Percentiles rank a stretch among this genome's conserved stretches.
phyloP scores from a whole-genome alignment of 2,888 invertebrate species.

The Drosophila recens region DNA sequence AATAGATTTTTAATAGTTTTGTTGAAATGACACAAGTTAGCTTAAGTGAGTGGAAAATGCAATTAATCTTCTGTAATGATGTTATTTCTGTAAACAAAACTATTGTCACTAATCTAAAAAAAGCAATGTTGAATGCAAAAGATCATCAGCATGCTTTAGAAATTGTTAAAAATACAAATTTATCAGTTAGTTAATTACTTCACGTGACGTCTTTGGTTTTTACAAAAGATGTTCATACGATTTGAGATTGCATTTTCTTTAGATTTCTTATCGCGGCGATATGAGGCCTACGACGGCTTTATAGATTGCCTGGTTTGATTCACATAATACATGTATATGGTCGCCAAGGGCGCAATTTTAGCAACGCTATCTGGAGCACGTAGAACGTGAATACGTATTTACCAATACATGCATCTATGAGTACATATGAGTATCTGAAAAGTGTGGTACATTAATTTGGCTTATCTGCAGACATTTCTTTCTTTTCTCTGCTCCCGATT shows the following conservation, averaged over 20 bases:
- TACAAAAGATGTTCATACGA: constrained; percentile 17
- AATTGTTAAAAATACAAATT: constrained; percentile 14
- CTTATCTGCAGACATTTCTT: constrained; percentile 45
- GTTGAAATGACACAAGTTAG: constrained; percentile 27
- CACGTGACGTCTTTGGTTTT: constrained; percentile 38
- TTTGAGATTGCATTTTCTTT: constrained; percentile 20
- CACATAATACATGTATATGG: constrained; percentile 14
- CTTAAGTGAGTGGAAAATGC: constrained; percentile 5
- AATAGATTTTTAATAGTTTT: constrained; percentile 29
- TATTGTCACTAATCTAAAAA: constrained; percentile 22
- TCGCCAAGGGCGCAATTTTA: constrained; percentile 26
- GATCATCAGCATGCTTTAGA: neutral
- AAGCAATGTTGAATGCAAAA: neutral
- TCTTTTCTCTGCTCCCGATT: constrained; percentile 7
- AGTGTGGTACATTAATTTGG: constrained; percentile 33
- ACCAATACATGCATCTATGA: constrained; percentile 1
- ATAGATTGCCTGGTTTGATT: constrained; percentile 54
- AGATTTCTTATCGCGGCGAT: constrained; percentile 44
- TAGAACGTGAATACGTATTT: constrained; percentile 26
- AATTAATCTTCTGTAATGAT: constrained; percentile 19
- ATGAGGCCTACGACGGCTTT: constrained; percentile 24
- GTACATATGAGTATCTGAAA: constrained; percentile 14
- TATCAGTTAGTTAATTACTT: constrained; percentile 16
- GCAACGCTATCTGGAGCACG: constrained; percentile 46
- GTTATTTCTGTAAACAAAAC: constrained; percentile 5